Conservation (phyloP, 2,888 invertebrate genomes). For the Cryptophagus acutangulus region DNA sequence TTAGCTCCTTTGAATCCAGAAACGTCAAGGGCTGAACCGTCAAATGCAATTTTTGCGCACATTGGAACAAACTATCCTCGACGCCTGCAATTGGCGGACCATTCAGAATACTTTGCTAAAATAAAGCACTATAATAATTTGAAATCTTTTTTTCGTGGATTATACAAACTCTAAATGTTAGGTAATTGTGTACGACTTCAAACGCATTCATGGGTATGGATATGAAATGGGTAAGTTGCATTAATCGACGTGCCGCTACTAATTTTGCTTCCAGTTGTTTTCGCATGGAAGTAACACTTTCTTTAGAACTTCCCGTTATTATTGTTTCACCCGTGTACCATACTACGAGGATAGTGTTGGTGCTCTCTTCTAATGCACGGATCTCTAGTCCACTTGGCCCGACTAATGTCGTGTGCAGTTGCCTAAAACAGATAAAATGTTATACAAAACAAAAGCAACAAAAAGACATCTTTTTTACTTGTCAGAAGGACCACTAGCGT, state of each 20-base stretch:
- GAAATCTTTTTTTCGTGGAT: not conserved
- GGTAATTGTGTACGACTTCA: conserved; percentile 59
- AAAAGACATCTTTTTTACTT: too few species aligned
- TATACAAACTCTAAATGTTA: conserved; percentile 56
- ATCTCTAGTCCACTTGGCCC: conserved; percentile 73
- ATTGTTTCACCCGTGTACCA: conserved; percentile 63
- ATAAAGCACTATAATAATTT: conserved; percentile 21
- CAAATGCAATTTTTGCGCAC: conserved; percentile 70
- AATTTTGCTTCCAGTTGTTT: conserved; percentile 70
- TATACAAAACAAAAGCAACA: too few species aligned
- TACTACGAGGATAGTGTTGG: conserved; percentile 69
- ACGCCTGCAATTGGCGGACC: conserved; percentile 56
- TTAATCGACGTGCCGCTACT: conserved; percentile 63
- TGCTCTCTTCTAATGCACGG: conserved; percentile 72
- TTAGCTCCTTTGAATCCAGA: conserved; percentile 70
- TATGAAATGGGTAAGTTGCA: conserved; percentile 77
- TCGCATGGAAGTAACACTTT: conserved; percentile 66
- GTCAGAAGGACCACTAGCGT: too few species aligned
- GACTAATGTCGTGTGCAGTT: conserved; percentile 66
- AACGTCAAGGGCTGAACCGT: conserved; percentile 75
- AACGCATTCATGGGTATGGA: conserved; percentile 67
- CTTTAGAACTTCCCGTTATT: conserved; percentile 55
- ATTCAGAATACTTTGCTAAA: conserved; percentile 30
- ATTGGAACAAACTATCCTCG: conserved; percentile 70
- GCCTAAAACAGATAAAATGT: conserved; percentile 54